These are phyloP conservation scores for Adelognathus sp. DNA, from an alignment of 2,888 invertebrate genomes.

Conservation along the genomic window DNA sequence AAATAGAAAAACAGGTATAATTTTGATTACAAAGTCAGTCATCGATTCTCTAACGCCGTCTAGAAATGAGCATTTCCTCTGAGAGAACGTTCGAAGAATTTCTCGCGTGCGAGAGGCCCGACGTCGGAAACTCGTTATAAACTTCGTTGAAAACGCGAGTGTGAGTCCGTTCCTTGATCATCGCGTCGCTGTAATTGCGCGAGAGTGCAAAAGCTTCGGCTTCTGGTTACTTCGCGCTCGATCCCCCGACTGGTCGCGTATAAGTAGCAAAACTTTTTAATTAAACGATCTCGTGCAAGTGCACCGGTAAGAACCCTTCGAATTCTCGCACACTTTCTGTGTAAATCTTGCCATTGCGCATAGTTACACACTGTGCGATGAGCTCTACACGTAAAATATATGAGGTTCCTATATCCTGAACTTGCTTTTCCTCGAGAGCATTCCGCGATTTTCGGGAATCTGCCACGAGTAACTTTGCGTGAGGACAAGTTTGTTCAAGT, in stretches of 20 bases:
- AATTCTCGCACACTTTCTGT: slow-evolving; percentile 17
- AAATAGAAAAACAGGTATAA: slow-evolving; percentile 8
- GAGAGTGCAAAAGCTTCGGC: slow-evolving; percentile 32
- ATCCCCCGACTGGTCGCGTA: slow-evolving; percentile 16
- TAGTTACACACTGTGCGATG: background rate
- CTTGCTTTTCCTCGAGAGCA: background rate
- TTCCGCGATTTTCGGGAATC: background rate
- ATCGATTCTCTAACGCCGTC: slow-evolving; percentile 66
- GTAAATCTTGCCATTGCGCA: slow-evolving; percentile 28
- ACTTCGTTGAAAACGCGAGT: slow-evolving; percentile 54
- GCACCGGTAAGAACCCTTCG: slow-evolving; percentile 11
- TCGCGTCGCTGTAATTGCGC: slow-evolving; percentile 58
- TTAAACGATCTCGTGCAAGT: slow-evolving; percentile 53
- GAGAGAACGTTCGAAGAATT: slow-evolving; percentile 14
- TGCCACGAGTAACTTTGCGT: slow-evolving; percentile 4
- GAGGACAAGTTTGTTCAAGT: slow-evolving; percentile 7
- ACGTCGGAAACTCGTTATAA: slow-evolving; percentile 62
- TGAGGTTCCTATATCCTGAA: background rate
- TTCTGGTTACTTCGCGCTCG: slow-evolving; percentile 12
- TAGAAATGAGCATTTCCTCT: slow-evolving; percentile 36
- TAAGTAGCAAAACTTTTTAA: slow-evolving; percentile 59
- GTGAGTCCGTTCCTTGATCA: slow-evolving; percentile 66
- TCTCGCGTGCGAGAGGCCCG: slow-evolving; percentile 16
- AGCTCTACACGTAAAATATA: slow-evolving; percentile 11
- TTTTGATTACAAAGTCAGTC: slow-evolving; percentile 66